phyloP scores from a whole-genome alignment of 2,888 invertebrate species.

The Oligia strigilis region DNA sequence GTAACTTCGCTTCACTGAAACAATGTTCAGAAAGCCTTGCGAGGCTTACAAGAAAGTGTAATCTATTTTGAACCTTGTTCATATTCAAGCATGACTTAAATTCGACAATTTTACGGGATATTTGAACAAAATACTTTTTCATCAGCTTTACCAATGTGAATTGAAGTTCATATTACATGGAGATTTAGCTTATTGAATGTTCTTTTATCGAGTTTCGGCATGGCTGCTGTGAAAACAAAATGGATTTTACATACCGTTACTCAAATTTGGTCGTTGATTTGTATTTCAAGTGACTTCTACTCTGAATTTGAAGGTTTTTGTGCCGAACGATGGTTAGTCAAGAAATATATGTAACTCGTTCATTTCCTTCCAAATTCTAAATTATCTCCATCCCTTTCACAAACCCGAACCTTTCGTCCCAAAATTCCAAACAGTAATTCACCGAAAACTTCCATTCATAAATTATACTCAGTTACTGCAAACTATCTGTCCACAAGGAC shows the following conservation, averaged over 20 bases:
- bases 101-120: background rate
- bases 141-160: slow-evolving; percentile 1
- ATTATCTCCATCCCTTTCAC: background rate
- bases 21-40: slow-evolving; percentile 8
- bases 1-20: slow-evolving; percentile 1
- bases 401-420: background rate
- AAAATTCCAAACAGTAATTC: slow-evolving; percentile 13
- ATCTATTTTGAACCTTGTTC: slow-evolving; percentile 6
- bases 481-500: slow-evolving; percentile 47
- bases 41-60: background rate
- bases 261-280: background rate
- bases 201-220: background rate
- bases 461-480: slow-evolving; percentile 7
- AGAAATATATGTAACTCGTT: background rate
- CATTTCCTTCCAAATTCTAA: background rate
- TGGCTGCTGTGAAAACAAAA: background rate
- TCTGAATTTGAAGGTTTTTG: background rate
- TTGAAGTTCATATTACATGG: background rate
- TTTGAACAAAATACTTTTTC: slow-evolving; percentile 7
- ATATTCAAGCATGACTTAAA: background rate
- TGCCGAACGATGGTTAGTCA: background rate
- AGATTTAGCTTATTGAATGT: slow-evolving; percentile 8
- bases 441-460: slow-evolving; percentile 17
- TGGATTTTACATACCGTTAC: background rate
- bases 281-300: background rate